A percentile compares a stretch with the other conserved stretches of the same genome.
Evolutionary conservation across 2,888 invertebrate genomes (phyloP).

Genomic region (Cataglyphis rosenhaueri): DNA sequence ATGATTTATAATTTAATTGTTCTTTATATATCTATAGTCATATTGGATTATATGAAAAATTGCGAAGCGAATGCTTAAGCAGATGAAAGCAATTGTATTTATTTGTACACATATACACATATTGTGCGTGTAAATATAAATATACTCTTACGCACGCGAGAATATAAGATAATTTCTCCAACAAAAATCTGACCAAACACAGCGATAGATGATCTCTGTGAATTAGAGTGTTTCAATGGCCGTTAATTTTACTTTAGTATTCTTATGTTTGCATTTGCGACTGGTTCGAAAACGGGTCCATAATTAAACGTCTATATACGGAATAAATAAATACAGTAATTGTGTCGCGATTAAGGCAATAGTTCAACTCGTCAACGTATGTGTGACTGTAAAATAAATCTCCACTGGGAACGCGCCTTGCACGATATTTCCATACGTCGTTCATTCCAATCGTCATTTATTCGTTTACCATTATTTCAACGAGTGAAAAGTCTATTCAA

Average conservation of each 20-base stretch:
- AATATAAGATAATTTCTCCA: constrained; percentile 34
- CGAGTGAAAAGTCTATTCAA: constrained; percentile 15
- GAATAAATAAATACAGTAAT: constrained; percentile 55
- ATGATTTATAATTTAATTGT: constrained; percentile 5
- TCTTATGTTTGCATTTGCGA: constrained; percentile 63
- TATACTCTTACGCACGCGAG: constrained; percentile 15
- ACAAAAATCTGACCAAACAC: constrained; percentile 37
- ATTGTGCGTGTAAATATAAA: constrained; percentile 21
- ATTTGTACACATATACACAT: constrained; percentile 2
- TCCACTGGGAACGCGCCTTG: constrained; percentile 36
- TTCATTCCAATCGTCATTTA: constrained; percentile 2
- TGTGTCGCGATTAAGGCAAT: constrained; percentile 54
- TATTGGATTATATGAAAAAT: neutral
- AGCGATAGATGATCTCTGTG: constrained; percentile 20
- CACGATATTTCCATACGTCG: constrained; percentile 35
- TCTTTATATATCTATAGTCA: constrained; percentile 30
- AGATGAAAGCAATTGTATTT: neutral
- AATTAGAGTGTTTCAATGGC: constrained; percentile 16
- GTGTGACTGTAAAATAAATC: constrained; percentile 42
- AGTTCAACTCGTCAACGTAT: constrained; percentile 47
- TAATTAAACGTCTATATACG: constrained; percentile 63
- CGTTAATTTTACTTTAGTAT: constrained; percentile 33
- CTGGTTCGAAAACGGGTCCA: constrained; percentile 80
- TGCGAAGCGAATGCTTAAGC: neutral
- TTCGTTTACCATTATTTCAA: constrained; percentile 40